These are phyloP conservation scores for Chloebia gouldiae DNA, from an alignment of 2,113 vertebrate genomes.

Conservation along the genomic window DNA sequence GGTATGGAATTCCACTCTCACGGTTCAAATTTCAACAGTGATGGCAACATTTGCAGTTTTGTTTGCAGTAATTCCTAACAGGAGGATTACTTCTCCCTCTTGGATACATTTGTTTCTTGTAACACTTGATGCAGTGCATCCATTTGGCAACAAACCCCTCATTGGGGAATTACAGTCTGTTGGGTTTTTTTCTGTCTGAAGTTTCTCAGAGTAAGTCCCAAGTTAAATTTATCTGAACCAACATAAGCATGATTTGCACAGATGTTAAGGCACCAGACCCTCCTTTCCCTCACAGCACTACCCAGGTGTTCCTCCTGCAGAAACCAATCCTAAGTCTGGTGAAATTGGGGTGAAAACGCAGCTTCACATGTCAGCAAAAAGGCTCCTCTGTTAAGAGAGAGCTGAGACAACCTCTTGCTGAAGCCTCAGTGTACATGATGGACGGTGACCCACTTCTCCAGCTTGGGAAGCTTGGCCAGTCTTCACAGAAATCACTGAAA, in stretches of 20 bases:
- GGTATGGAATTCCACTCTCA: neutral
- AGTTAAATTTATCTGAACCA: neutral
- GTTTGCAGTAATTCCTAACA: conserved; percentile 5
- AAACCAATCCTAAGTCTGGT: neutral
- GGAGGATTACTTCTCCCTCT: conserved; percentile 11
- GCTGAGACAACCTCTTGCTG: neutral
- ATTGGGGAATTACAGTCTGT: neutral
- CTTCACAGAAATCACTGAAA: conserved; percentile 1
- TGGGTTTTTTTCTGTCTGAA: neutral
- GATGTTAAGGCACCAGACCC: neutral
- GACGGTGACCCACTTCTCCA: neutral
- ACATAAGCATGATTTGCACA: fast-evolving
- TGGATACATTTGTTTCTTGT: conserved; percentile 15
- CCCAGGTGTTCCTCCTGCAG: neutral
- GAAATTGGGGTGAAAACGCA: neutral
- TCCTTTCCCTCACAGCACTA: neutral
- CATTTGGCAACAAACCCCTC: neutral
- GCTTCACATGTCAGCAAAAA: neutral
- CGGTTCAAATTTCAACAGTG: neutral
- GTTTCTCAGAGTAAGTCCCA: neutral
- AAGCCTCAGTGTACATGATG: neutral
- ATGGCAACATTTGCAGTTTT: neutral
- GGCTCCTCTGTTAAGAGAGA: neutral
- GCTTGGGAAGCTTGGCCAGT: neutral
- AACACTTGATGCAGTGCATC: neutral